Base-by-base conservation (phyloP, 2,888 invertebrate genomes). In the Elmis aenea region DNA sequence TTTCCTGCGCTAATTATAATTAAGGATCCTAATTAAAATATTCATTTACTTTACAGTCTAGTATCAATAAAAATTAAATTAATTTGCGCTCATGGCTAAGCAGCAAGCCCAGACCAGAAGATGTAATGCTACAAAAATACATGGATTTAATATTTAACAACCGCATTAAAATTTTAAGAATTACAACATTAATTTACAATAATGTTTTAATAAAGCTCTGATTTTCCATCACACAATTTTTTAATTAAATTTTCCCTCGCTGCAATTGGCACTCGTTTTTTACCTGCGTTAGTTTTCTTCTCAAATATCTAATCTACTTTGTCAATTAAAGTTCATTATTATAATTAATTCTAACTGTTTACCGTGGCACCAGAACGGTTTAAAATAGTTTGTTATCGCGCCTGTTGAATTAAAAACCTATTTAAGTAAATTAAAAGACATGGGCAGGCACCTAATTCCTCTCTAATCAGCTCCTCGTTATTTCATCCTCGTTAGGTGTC, bases 381-480 rank as follows among this genome's bases (percentile, higher is more conserved):
- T 22, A 28, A 43, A 32, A 33, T 35, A 33, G 20, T 32, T 48
- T 42, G 46, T 49, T 51, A 51, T 51, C 51, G 42, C 42, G 40
- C 43, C 45, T 46, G 44, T 51, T 50, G 50, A 51, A 53, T 53
- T 53, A 53, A 53, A 53, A 51, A 50, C 50, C 42, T 45, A 51
- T 50, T 50, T 48, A 47, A 48, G 48, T 53, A 51, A 53, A 53
- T 53, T 53, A 51, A 52, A 51, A 50, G 47, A 43, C 43, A 43
- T 39, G 44, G 35, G 38, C 41, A 41, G 45, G 40, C 44, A 44
- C 46, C 50, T 50, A 50, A 50, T 50, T 50, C 42, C 51, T 49
- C 52, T 49, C 56, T 57, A 59, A 59, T 59, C 55, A 59, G 56
- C 56, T 53, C 53, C 52, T 57, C 55, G 54, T 57, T 59, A 59